Evolutionary conservation across 2,888 invertebrate species (phyloP).

Genomic region (Spisula subtruncata): DNA sequence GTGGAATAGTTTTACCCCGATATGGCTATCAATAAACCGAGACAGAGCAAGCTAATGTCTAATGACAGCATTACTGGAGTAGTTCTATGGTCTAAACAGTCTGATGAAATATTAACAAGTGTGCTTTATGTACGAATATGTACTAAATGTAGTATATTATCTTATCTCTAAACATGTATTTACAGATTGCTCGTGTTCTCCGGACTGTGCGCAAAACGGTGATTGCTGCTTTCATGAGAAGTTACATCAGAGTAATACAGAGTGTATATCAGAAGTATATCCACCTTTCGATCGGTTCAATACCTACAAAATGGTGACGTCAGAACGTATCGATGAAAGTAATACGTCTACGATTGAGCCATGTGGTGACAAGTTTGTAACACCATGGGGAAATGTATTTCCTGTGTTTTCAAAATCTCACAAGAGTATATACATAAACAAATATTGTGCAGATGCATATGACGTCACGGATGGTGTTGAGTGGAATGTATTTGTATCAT

Average conservation of each 20-base stretch:
- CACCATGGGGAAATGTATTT: background rate
- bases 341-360: background rate
- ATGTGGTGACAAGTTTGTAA: background rate
- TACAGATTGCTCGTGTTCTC: background rate
- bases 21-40: background rate
- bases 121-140: no score
- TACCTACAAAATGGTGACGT: background rate
- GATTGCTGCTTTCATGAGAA: background rate
- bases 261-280: background rate
- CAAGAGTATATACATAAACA: background rate
- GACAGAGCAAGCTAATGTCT: background rate
- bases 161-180: background rate
- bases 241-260: background rate
- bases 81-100: no score
- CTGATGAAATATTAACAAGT: no score
- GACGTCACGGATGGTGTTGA: background rate
- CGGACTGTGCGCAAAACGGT: background rate
- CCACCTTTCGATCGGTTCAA: background rate
- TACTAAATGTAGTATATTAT: background rate
- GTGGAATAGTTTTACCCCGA: no score
- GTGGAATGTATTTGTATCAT: background rate
- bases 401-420: conserved; percentile 14
- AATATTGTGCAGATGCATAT: background rate
- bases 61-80: background rate
- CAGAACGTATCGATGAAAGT: background rate